Conservation (phyloP, 2,113 vertebrate species). For the Oxyruncus cristatus region DNA sequence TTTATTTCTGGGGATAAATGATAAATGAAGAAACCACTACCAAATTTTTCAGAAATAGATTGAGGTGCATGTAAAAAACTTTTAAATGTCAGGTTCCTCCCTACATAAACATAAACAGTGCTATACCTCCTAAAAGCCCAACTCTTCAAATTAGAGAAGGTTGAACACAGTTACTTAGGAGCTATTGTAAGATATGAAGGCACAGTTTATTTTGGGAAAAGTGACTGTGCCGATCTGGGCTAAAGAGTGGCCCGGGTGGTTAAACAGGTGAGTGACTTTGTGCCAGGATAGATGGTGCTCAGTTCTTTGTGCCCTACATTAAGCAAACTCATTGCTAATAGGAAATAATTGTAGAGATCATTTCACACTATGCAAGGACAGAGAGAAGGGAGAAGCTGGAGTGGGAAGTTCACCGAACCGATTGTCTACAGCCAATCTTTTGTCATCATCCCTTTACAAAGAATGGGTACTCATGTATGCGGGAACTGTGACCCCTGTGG, state of each 20-base stretch:
- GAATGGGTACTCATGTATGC: neutral
- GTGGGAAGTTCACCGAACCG: neutral
- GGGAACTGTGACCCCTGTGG: fast-evolving
- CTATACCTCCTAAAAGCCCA: neutral
- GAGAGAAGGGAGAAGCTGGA: neutral
- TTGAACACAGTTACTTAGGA: neutral
- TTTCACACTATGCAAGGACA: neutral
- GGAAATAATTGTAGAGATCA: neutral
- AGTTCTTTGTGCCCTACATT: neutral
- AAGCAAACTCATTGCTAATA: neutral
- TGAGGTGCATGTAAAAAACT: neutral
- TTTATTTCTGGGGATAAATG: neutral
- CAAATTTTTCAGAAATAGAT: neutral
- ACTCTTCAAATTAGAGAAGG: neutral
- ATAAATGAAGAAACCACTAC: slow-evolving; percentile 7
- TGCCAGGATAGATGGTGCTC: neutral
- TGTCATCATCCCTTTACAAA: neutral
- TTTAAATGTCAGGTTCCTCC: neutral
- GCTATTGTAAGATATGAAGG: neutral
- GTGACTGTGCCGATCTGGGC: neutral
- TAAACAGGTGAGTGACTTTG: neutral
- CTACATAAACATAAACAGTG: neutral
- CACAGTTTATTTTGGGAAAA: neutral
- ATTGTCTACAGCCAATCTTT: neutral
- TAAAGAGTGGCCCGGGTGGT: neutral